Evolutionary conservation across 2,888 invertebrate genomes (phyloP), one percentile per base, ranked within the genome.

Genomic region (Heteromurus nitidus): DNA sequence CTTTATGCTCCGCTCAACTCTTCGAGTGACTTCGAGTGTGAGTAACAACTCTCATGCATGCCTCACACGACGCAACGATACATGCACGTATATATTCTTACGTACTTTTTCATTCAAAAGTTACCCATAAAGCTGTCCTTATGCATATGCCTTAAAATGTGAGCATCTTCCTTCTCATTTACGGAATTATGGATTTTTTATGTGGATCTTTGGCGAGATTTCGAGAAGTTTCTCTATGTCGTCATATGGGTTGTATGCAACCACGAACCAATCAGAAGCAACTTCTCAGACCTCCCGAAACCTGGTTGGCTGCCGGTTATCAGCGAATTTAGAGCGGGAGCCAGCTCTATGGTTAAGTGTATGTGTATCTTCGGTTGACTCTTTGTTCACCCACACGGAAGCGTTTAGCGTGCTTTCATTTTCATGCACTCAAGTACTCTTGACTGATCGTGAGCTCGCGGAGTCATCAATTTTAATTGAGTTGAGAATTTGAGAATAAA

Each of bases 171-270:
- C 36, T 64, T 26, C 24, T 20, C 42, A 30, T 11, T 18, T 5
- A 2, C 9, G 2, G 5, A 7, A 30, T 3, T 26, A 62, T 30
- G 30, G 30, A 30, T 30, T 16, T 16, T n/a, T 26, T 2, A 36
- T 16, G 13, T 9, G 22, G 22, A 22, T 58, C 18, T 18, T 31
- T 30, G n/a, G n/a, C 13, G 62, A 64, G 36, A 30, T 36, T 36
- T 64, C 64, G 36, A 64, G 31, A 36, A 64, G 64, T 64, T 64
- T 64, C 64, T n/a, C 22, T 64, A 22, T 36, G 64, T 64, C 58
- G 58, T 58, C 58, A 58, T 58, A 24, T 58, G 64, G 64, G 31
- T 11, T 3, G 31, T 64, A 7, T 58, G n/a, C 3, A 60, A 16
- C 24, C 2, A 58, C 13, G 58, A 50, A 18, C 58, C 58, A 58